Evolutionary conservation across 2,113 vertebrate genomes (phyloP).

Genomic region (Pomatostomus ruficeps): DNA sequence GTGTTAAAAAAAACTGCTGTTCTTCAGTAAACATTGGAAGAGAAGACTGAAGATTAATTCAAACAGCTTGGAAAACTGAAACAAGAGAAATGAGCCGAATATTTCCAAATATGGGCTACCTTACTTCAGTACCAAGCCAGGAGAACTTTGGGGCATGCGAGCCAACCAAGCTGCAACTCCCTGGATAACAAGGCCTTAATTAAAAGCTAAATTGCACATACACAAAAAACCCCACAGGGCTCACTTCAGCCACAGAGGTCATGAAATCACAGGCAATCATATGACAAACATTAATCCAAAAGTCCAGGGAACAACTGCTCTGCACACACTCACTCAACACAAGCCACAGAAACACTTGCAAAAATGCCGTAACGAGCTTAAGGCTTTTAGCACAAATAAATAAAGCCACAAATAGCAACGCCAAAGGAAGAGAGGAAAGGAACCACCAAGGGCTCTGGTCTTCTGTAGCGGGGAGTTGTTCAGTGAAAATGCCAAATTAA

Average conservation of each 20-base stretch:
- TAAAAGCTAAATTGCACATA: constrained; percentile 54
- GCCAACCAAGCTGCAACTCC: constrained; percentile 27
- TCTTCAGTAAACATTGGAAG: constrained; percentile 64
- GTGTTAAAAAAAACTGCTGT: constrained; percentile 55
- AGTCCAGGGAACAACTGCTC: constrained; percentile 39
- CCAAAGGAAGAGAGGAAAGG: constrained; percentile 10
- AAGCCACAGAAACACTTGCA: constrained; percentile 38
- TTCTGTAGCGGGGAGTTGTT: neutral
- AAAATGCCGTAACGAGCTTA: constrained; percentile 17
- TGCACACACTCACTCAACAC: constrained; percentile 54
- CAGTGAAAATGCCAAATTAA: constrained; percentile 2
- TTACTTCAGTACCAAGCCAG: constrained; percentile 6
- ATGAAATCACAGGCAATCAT: constrained; percentile 51
- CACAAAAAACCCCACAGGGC: constrained; percentile 10
- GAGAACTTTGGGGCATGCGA: neutral
- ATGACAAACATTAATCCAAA: constrained; percentile 49
- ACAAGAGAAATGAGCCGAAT: constrained; percentile 20
- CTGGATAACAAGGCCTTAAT: constrained; percentile 49
- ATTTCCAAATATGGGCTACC: constrained; percentile 59
- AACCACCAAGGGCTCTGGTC: neutral
- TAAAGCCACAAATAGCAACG: constrained; percentile 57
- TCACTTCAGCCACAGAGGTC: constrained; percentile 46
- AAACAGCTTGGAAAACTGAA: constrained; percentile 52
- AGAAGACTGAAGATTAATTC: constrained; percentile 58
- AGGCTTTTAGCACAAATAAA: constrained; percentile 52